Evolutionary conservation across 2,888 invertebrate genomes (phyloP).

Genomic region (Steinernema hermaphroditum): DNA sequence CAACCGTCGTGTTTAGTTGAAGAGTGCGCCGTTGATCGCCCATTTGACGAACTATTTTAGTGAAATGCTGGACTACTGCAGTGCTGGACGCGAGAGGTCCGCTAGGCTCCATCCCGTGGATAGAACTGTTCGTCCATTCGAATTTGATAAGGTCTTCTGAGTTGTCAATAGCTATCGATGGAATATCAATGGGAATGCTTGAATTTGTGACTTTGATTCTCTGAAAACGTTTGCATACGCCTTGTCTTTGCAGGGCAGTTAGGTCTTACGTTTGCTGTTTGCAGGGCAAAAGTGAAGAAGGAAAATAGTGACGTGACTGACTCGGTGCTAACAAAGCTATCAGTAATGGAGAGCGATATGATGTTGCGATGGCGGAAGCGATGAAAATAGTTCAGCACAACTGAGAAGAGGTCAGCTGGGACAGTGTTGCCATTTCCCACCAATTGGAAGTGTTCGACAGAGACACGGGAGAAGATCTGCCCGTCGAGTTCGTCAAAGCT

Average conservation of each 20-base stretch:
- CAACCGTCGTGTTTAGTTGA: not conserved
- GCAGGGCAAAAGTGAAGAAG: not conserved
- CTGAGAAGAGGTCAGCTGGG: not conserved
- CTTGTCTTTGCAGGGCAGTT: not conserved
- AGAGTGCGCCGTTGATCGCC: not conserved
- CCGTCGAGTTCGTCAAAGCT: not conserved
- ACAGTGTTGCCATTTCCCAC: not conserved
- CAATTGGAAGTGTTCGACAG: constrained; percentile 12
- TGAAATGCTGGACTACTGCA: not conserved
- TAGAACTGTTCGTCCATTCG: not conserved
- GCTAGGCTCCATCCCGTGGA: too few relatives aligned
- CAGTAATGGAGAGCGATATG: not conserved
- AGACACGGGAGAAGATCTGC: not conserved
- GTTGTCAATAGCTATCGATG: not conserved
- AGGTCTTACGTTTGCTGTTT: not conserved
- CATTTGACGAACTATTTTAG: not conserved
- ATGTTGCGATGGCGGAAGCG: constrained; percentile 11
- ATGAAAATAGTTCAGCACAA: not conserved
- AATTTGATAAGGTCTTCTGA: not conserved
- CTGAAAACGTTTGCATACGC: not conserved
- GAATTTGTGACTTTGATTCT: not conserved
- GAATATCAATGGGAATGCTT: not conserved
- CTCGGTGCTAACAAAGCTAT: not conserved
- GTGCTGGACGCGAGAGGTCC: not conserved
- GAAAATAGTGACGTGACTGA: not conserved